These are phyloP conservation scores for Hydrotaea cyrtoneurina DNA, from an alignment of 2,888 invertebrate species.

Conservation along the genomic window DNA sequence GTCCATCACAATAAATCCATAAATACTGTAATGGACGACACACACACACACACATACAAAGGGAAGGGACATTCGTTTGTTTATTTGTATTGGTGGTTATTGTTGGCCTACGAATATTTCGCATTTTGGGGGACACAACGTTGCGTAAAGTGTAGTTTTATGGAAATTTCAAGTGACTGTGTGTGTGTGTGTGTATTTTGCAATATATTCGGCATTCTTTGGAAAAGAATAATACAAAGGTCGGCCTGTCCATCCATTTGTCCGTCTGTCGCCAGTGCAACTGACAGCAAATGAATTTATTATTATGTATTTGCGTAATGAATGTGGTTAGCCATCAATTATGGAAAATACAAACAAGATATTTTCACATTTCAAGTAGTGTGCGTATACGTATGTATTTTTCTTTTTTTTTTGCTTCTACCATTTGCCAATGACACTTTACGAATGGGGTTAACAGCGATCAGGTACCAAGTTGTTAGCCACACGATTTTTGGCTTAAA, in stretches of 20 bases:
- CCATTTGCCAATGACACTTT: not conserved
- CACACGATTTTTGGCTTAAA: not conserved
- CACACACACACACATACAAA: too few species aligned
- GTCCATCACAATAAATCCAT: too few species aligned
- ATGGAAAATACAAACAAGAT: slow-evolving; percentile 52
- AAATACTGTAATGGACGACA: too few species aligned
- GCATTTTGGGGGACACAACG: slow-evolving; percentile 3
- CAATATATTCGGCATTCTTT: not conserved
- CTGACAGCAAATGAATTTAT: slow-evolving; percentile 62
- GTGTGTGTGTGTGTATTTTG: not conserved
- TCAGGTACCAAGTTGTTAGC: not conserved
- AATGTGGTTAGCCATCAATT: slow-evolving; percentile 62
- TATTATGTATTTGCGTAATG: slow-evolving; percentile 27
- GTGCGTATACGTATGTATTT: slow-evolving; percentile 8
- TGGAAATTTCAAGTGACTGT: slow-evolving; percentile 24
- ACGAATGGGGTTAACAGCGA: not conserved
- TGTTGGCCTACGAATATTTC: not conserved
- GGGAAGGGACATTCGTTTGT: too few species aligned
- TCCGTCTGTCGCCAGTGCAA: slow-evolving; percentile 40
- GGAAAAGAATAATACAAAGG: not conserved
- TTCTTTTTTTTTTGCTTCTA: not conserved
- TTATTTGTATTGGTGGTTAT: too few species aligned
- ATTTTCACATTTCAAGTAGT: not conserved
- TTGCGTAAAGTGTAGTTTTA: slow-evolving; percentile 27
- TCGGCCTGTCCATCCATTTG: not conserved